These are phyloP conservation scores for Notothenia coriiceps DNA, from an alignment of 2,113 vertebrate species.

Conservation along the genomic window DNA sequence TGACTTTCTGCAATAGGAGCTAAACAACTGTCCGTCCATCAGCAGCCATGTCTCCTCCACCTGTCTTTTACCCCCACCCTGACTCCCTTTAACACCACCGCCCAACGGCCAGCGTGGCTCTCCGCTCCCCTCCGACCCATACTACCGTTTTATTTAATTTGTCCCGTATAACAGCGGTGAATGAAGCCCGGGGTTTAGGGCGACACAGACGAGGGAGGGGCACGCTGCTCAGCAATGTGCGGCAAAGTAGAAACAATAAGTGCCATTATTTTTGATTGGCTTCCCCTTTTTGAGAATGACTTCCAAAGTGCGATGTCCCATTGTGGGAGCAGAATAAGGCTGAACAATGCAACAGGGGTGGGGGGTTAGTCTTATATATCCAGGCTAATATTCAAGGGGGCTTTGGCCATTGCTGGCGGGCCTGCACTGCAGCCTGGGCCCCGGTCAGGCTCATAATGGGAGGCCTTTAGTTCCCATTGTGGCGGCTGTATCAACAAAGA, in stretches of 20 bases:
- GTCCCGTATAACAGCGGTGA: constrained; percentile 95
- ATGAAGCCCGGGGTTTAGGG: constrained; percentile 89
- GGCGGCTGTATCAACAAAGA: constrained; percentile 95
- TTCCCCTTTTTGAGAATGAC: constrained; percentile 93
- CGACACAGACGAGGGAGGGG: constrained; percentile 84
- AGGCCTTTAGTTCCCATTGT: constrained; percentile 94
- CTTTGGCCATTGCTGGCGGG: constrained; percentile 77
- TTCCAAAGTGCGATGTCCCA: constrained; percentile 99
- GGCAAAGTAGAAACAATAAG: constrained; percentile 93
- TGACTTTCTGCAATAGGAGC: not conserved
- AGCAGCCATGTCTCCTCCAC: not conserved
- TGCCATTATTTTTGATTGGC: constrained; percentile 99
- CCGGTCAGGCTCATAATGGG: constrained; percentile 93
- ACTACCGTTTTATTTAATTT: constrained; percentile 99
- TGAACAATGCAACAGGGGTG: constrained; percentile 89
- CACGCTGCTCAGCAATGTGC: constrained; percentile 86
- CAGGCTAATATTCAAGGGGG: constrained; percentile 93
- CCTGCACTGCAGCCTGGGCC: constrained; percentile 87
- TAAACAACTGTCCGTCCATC: not conserved
- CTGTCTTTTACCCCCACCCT: constrained; percentile 14
- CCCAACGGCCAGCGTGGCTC: constrained; percentile 36
- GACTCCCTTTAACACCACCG: constrained; percentile 36
- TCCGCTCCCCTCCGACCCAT: constrained; percentile 84
- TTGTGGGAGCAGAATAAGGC: constrained; percentile 93
- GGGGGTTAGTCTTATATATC: constrained; percentile 83